phyloP scores from a whole-genome alignment of 2,888 invertebrate species.

The Notocelia uddmanniana region DNA sequence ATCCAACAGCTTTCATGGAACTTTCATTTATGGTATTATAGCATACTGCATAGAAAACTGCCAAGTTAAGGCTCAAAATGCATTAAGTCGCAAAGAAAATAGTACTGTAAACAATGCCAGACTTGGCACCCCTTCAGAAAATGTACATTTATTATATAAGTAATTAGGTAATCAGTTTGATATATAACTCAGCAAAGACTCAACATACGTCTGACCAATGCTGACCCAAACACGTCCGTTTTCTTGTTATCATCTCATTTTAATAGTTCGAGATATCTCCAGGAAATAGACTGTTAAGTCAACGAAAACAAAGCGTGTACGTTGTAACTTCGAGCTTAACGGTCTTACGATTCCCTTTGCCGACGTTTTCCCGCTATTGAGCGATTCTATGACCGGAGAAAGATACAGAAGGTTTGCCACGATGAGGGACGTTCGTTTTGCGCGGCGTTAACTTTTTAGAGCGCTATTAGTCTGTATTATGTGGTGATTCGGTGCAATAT shows the following conservation, averaged over 20 bases:
- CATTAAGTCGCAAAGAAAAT: no score
- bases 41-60: no score
- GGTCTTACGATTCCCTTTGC: slow-evolving; percentile 51
- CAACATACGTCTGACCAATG: slow-evolving; percentile 33
- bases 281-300: slow-evolving; percentile 50
- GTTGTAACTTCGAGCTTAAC: slow-evolving; percentile 58
- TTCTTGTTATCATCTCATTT: slow-evolving; percentile 59
- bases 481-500: neutral
- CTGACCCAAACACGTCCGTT: slow-evolving; percentile 53
- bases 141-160: no score
- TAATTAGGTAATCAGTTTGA: no score
- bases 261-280: slow-evolving; percentile 62
- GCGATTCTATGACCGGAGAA: slow-evolving; percentile 15
- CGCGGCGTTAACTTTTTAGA: neutral
- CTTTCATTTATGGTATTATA: no score
- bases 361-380: slow-evolving; percentile 47
- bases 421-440: neutral
- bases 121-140: no score
- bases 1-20: no score
- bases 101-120: no score
- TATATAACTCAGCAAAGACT: neutral
- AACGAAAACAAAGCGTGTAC: slow-evolving; percentile 57
- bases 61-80: no score
- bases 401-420: slow-evolving; percentile 36
- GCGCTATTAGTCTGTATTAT: neutral